phyloP scores from a whole-genome alignment of 2,888 invertebrate species.

The Leucania comma region DNA sequence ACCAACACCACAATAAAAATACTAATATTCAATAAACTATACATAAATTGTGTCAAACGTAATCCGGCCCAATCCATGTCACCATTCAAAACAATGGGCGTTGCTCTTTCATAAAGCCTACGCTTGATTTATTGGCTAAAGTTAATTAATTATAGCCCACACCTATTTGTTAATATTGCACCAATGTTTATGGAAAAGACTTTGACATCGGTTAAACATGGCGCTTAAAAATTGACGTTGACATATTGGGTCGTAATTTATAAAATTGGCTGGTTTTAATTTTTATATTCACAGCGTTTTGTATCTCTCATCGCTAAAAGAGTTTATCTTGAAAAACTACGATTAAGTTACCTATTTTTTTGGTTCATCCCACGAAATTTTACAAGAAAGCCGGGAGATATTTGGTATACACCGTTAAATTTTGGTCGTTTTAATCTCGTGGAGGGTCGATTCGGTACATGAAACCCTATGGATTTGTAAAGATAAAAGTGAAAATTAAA shows the following conservation, averaged over 20 bases:
- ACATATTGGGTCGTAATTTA: background rate
- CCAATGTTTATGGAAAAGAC: slow-evolving; percentile 6
- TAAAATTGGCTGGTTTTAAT: background rate
- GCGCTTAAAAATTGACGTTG: slow-evolving; percentile 11
- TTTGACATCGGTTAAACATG: slow-evolving; percentile 24
- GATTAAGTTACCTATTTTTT: too few species aligned
- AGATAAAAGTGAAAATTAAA: too few species aligned
- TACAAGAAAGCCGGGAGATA: too few species aligned
- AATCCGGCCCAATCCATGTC: slow-evolving; percentile 31
- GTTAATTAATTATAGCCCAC: slow-evolving; percentile 37
- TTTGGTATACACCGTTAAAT: too few species aligned
- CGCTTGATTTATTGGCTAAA: slow-evolving; percentile 42
- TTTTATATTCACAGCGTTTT: background rate
- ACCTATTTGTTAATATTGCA: slow-evolving; percentile 26
- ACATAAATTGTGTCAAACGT: slow-evolving; percentile 30
- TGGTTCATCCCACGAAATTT: too few species aligned
- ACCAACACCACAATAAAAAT: background rate
- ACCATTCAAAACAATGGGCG: slow-evolving; percentile 35
- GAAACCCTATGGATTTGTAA: too few species aligned
- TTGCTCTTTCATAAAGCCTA: slow-evolving; percentile 22
- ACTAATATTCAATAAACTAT: background rate
- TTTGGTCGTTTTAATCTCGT: too few species aligned
- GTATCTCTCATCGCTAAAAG: background rate
- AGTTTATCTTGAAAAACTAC: too few species aligned
- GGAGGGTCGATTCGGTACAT: too few species aligned